phyloP scores from a whole-genome alignment of 2,888 invertebrate genomes.

The Phengaris alcon region DNA sequence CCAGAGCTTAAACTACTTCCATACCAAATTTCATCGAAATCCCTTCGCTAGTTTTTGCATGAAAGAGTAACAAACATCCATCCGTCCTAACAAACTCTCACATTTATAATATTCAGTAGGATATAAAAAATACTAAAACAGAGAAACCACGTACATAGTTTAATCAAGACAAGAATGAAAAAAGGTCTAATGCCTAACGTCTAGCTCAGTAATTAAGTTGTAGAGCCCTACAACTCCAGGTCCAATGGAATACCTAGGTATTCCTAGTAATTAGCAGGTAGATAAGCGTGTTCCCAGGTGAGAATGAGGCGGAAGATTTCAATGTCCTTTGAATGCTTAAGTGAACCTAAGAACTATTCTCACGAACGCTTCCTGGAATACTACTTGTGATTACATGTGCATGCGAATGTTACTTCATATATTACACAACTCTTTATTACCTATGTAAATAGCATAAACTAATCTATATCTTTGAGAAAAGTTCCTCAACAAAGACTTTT shows the following conservation, averaged over 20 bases:
- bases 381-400: background rate
- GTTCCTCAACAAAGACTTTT: too few species aligned
- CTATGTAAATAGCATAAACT: too few species aligned
- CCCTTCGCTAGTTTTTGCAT: too few species aligned
- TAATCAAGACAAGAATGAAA: slow-evolving; percentile 18
- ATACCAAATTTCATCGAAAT: too few species aligned
- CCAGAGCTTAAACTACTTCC: too few species aligned
- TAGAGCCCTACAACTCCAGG: background rate
- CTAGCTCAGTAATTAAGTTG: slow-evolving; percentile 25
- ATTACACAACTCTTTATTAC: background rate
- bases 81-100: too few species aligned
- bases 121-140: background rate
- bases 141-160: background rate
- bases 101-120: too few species aligned
- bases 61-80: too few species aligned
- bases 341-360: slow-evolving; percentile 12
- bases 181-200: background rate
- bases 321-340: slow-evolving; percentile 31
- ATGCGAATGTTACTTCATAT: background rate
- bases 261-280: slow-evolving; percentile 6
- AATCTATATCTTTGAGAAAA: too few species aligned
- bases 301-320: slow-evolving; percentile 26
- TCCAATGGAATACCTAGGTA: background rate
- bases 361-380: slow-evolving; percentile 25
- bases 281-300: slow-evolving; percentile 24